These are phyloP conservation scores for Mellivora capensis DNA, from an alignment of 2,113 vertebrate genomes.

Conservation along the genomic window DNA sequence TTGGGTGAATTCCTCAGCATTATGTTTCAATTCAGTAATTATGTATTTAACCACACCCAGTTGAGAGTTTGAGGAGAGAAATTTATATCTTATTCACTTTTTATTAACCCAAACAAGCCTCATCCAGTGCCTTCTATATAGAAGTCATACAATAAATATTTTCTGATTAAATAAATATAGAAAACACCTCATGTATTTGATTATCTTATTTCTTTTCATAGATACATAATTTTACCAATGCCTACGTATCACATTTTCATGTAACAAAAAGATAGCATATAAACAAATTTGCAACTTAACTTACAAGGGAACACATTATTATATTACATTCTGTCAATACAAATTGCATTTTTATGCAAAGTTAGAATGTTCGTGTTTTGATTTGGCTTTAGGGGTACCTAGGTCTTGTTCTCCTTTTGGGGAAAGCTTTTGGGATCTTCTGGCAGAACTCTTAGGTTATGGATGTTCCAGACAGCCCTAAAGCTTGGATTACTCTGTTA, in stretches of 20 bases:
- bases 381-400: not conserved
- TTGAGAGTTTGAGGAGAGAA: not conserved
- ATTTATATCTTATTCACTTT: not conserved
- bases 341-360: not conserved
- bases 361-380: not conserved
- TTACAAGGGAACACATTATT: not conserved
- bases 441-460: not conserved
- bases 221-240: not conserved
- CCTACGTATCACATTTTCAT: not conserved
- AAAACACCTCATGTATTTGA: not conserved
- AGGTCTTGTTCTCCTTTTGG: not conserved
- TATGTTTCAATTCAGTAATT: not conserved
- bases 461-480: not conserved
- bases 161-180: not conserved
- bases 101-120: not conserved
- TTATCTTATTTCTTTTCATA: not conserved
- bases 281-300: constrained; percentile 15
- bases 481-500: not conserved
- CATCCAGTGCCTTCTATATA: not conserved
- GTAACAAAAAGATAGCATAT: not conserved
- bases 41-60: not conserved
- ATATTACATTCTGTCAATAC: not conserved
- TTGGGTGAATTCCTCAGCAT: not conserved
- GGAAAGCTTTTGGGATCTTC: not conserved
- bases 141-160: not conserved